These are phyloP conservation scores for Centropus bengalensis DNA, from an alignment of 2,113 vertebrate species.

Conservation along the genomic window DNA sequence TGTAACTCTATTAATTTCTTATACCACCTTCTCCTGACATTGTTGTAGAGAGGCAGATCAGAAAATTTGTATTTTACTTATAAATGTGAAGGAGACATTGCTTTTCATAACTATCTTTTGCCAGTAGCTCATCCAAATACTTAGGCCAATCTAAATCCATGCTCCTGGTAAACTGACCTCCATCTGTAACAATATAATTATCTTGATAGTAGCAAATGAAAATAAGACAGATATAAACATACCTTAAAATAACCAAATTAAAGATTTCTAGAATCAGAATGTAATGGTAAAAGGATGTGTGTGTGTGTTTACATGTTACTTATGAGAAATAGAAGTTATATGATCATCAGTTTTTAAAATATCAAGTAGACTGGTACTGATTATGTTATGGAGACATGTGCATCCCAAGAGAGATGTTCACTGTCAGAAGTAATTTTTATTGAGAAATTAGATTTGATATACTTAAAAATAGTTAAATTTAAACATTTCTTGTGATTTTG, in stretches of 20 bases:
- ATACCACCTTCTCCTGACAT: background rate
- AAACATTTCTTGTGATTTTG: background rate
- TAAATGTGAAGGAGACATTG: background rate
- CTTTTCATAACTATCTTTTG: background rate
- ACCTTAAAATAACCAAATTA: background rate
- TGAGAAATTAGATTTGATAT: background rate
- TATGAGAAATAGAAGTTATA: background rate
- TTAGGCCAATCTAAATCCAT: no score
- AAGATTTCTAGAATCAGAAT: background rate
- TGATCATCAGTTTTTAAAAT: background rate
- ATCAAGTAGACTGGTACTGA: background rate
- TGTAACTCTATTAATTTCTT: background rate
- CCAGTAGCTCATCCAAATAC: background rate
- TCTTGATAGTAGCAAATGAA: background rate
- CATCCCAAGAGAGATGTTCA: background rate
- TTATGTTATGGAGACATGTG: background rate
- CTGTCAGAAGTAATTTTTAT: background rate
- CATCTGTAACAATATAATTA: background rate
- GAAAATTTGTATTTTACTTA: background rate
- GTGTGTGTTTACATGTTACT: background rate
- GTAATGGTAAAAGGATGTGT: background rate
- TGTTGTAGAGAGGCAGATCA: background rate
- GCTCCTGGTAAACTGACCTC: background rate
- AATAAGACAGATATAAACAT: background rate
- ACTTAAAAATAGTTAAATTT: background rate